Conservation (phyloP, 2,888 invertebrate species). For the Atrina japonica region DNA sequence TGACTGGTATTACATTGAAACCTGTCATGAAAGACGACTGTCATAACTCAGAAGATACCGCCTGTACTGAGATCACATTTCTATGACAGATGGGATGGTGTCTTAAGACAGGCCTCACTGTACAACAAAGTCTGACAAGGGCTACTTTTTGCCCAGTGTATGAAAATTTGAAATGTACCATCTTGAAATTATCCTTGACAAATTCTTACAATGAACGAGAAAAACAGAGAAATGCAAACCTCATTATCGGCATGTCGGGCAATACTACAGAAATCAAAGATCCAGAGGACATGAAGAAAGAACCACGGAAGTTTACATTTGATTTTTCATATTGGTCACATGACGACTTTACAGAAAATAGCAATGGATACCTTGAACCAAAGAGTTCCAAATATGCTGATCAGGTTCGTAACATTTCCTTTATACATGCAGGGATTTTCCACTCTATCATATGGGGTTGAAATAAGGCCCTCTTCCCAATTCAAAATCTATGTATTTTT, state of each 20-base stretch:
- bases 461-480: too few species aligned
- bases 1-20: too few species aligned
- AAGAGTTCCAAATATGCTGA: constrained; percentile 72
- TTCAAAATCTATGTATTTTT: too few species aligned
- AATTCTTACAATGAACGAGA: constrained; percentile 73
- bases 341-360: constrained; percentile 71
- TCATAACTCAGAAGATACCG: too few species aligned
- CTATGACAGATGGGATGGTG: too few species aligned
- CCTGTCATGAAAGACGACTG: too few species aligned
- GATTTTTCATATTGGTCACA: constrained; percentile 80
- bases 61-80: too few species aligned
- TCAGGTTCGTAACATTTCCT: constrained; percentile 64
- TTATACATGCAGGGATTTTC: too few species aligned
- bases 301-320: constrained; percentile 74
- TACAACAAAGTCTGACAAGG: too few species aligned
- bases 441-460: too few species aligned
- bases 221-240: constrained; percentile 66
- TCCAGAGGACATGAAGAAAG: constrained; percentile 68
- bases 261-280: constrained; percentile 73
- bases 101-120: not conserved
- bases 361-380: constrained; percentile 74
- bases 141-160: too few species aligned
- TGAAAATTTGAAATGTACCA: not conserved
- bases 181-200: constrained; percentile 53
- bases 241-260: constrained; percentile 76